These are phyloP conservation scores for Oreochromis aureus DNA, from an alignment of 2,113 vertebrate genomes.

Conservation along the genomic window DNA sequence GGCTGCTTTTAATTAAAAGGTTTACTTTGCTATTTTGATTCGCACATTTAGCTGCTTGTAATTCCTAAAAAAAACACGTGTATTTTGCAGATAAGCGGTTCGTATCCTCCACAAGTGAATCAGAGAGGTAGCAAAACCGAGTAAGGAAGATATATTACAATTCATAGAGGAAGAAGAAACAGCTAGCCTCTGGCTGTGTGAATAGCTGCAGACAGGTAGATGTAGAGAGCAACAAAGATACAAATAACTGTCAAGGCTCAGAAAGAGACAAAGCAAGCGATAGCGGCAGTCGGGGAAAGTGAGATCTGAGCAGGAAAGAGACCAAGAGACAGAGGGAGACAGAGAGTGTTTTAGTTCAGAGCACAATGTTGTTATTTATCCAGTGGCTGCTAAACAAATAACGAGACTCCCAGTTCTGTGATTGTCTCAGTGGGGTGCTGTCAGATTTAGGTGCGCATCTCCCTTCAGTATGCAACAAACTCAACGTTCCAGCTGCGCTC, in stretches of 20 bases:
- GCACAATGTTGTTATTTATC: constrained; percentile 68
- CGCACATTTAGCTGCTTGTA: neutral
- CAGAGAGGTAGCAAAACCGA: neutral
- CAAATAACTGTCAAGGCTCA: constrained; percentile 63
- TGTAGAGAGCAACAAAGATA: constrained; percentile 59
- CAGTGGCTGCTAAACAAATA: constrained; percentile 67
- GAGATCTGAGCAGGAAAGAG: constrained; percentile 50
- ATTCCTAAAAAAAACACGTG: neutral
- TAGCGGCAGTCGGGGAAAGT: constrained; percentile 14
- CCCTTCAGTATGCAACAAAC: constrained; percentile 46
- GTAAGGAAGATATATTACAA: constrained; percentile 34
- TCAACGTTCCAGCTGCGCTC: constrained; percentile 43
- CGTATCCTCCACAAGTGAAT: neutral
- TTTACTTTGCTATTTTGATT: neutral
- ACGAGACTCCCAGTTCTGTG: constrained; percentile 57
- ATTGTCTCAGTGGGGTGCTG: constrained; percentile 67
- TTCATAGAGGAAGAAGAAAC: constrained; percentile 42
- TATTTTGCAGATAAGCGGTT: neutral
- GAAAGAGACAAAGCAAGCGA: constrained; percentile 45
- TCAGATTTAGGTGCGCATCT: constrained; percentile 54
- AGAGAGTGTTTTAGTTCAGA: constrained; percentile 59
- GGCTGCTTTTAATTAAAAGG: neutral
- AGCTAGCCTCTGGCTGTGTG: constrained; percentile 64
- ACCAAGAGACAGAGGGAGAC: constrained; percentile 49
- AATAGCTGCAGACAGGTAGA: constrained; percentile 65